phyloP scores from a whole-genome alignment of 2,797 vertebrate genomes.

The Bothrops alternatus region DNA sequence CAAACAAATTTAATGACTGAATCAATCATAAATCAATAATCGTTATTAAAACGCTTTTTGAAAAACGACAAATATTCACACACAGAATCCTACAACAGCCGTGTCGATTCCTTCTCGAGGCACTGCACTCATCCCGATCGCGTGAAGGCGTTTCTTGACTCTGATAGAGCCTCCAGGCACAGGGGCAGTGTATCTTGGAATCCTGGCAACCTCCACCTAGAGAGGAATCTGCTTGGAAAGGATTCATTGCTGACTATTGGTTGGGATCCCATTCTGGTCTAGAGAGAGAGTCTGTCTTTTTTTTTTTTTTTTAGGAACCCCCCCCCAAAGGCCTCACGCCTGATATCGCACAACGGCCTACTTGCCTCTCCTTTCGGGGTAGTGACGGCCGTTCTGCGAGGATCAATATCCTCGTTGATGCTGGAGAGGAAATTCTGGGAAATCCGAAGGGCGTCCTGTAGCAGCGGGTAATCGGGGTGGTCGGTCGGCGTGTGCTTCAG shows the following conservation, averaged over 20 bases:
- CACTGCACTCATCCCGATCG: background rate
- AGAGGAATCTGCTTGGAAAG: background rate
- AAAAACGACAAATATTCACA: background rate
- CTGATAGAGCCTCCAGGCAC: no score
- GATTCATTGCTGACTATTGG: no score
- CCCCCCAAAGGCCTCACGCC: accelerated
- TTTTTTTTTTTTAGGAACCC: background rate
- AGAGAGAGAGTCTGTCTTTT: background rate
- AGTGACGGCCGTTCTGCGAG: conserved; percentile 91
- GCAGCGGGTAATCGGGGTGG: conserved; percentile 93
- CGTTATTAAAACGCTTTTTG: background rate
- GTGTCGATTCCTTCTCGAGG: background rate
- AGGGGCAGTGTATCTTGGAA: background rate
- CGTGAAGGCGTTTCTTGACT: background rate
- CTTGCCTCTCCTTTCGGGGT: conserved; percentile 96
- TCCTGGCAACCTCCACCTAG: background rate
- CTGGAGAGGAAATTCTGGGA: conserved; percentile 98
- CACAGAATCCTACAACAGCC: background rate
- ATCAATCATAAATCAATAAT: background rate
- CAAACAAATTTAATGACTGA: background rate
- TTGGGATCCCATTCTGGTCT: background rate
- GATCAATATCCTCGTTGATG: conserved; percentile 97
- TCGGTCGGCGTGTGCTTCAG: conserved; percentile 95
- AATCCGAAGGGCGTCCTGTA: conserved; percentile 94
- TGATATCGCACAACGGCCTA: background rate